These are phyloP conservation scores for Typhlomys cinereus DNA, from an alignment of 2,113 vertebrate species.

Conservation along the genomic window DNA sequence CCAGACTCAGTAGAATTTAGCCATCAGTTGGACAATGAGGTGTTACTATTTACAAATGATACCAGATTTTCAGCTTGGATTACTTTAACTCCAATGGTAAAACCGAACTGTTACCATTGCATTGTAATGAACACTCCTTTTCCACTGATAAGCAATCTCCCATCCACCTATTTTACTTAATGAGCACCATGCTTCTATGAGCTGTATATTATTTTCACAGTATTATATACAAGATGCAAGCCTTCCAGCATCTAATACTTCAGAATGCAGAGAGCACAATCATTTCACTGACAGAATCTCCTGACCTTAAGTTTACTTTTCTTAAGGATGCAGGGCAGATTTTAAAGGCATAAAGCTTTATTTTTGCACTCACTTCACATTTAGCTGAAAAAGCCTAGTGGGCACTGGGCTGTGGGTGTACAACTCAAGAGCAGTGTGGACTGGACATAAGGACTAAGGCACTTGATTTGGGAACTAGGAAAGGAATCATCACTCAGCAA, in stretches of 20 bases:
- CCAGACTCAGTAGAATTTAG: background rate
- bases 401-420: background rate
- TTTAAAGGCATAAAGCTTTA: background rate
- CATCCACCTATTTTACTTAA: background rate
- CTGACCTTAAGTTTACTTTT: background rate
- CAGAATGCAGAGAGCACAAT: background rate
- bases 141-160: background rate
- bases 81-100: background rate
- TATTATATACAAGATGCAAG: background rate
- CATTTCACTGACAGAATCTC: background rate
- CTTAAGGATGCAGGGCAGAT: background rate
- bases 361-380: background rate
- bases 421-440: background rate
- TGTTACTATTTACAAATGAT: background rate
- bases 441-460: background rate
- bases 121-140: background rate
- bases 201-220: background rate
- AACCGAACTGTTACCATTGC: background rate
- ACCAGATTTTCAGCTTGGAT: background rate
- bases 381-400: background rate
- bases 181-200: background rate
- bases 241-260: too few relatives aligned
- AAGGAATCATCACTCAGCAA: background rate
- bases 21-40: background rate
- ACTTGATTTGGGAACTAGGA: background rate